Evolutionary conservation across 2,113 vertebrate genomes (phyloP).

Genomic region (Rhinolophus ferrumequinum): DNA sequence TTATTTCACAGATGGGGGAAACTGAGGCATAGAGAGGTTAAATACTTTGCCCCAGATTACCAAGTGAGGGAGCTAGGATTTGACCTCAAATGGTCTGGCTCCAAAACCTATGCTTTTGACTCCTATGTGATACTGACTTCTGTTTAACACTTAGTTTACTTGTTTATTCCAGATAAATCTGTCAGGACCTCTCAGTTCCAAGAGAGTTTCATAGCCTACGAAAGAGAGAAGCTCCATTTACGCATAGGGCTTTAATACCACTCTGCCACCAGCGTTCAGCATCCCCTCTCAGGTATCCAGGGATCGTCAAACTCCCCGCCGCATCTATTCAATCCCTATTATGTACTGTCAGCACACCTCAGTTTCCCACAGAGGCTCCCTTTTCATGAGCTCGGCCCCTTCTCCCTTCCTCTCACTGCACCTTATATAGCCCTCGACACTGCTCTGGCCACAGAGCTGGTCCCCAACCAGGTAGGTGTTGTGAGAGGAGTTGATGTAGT

Average conservation of each 20-base stretch:
- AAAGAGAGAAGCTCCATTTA: neutral
- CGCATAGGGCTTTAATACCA: neutral
- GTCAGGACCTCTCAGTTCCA: constrained; percentile 1
- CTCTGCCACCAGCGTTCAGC: neutral
- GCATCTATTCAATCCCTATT: neutral
- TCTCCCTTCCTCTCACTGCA: constrained; percentile 66
- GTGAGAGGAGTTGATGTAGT: constrained; percentile 97
- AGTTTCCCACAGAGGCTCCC: neutral
- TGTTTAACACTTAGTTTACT: constrained; percentile 13
- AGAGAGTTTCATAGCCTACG: neutral
- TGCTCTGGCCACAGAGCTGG: constrained; percentile 96
- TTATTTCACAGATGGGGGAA: neutral
- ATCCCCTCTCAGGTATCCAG: neutral
- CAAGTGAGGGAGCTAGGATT: neutral
- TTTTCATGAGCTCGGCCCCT: neutral
- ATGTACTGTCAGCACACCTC: neutral
- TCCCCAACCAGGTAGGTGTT: constrained; percentile 97
- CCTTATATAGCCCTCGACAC: constrained; percentile 97
- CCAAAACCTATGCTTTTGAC: neutral
- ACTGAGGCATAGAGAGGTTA: neutral
- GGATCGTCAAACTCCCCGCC: neutral
- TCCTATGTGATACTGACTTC: neutral
- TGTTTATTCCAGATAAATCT: constrained; percentile 38
- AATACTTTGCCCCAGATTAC: constrained; percentile 3
- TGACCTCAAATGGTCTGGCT: neutral